phyloP scores from a whole-genome alignment of 2,113 vertebrate species.

The Lamprologus callipterus region DNA sequence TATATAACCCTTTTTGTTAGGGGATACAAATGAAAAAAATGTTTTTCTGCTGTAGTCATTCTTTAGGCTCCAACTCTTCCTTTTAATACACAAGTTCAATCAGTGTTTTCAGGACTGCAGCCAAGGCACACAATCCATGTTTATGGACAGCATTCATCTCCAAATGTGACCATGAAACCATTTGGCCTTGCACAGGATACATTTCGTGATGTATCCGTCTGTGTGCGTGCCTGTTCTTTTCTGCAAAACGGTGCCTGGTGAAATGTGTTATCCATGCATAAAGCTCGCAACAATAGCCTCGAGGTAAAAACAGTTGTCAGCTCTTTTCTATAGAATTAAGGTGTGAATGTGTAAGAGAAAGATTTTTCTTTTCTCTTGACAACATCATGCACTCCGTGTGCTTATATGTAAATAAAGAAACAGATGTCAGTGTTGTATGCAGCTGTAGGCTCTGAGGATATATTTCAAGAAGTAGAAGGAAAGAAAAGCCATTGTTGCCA shows the following conservation, averaged over 20 bases:
- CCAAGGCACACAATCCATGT: conserved; percentile 21
- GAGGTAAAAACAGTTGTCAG: background rate
- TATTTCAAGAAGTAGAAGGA: background rate
- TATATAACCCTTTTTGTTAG: conserved; percentile 16
- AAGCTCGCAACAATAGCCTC: background rate
- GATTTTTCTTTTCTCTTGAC: background rate
- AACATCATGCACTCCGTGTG: background rate
- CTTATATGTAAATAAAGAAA: background rate
- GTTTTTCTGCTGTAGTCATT: background rate
- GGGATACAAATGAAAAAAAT: background rate
- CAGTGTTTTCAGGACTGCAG: conserved; percentile 13
- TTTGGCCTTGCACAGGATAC: conserved; percentile 6
- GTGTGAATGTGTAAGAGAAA: background rate
- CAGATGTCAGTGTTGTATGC: background rate
- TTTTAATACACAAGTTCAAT: conserved; percentile 1
- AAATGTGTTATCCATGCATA: conserved; percentile 5
- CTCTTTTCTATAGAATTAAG: background rate
- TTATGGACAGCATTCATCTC: conserved; percentile 5
- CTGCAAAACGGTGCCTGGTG: background rate
- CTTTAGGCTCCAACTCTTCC: background rate
- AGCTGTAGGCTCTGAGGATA: background rate
- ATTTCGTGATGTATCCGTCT: background rate
- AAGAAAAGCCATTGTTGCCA: background rate
- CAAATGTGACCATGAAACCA: conserved; percentile 3
- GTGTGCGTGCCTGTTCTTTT: background rate